These are phyloP conservation scores for Drosophila albomicans DNA, from an alignment of 1,140 invertebrate species.

Conservation along the genomic window DNA sequence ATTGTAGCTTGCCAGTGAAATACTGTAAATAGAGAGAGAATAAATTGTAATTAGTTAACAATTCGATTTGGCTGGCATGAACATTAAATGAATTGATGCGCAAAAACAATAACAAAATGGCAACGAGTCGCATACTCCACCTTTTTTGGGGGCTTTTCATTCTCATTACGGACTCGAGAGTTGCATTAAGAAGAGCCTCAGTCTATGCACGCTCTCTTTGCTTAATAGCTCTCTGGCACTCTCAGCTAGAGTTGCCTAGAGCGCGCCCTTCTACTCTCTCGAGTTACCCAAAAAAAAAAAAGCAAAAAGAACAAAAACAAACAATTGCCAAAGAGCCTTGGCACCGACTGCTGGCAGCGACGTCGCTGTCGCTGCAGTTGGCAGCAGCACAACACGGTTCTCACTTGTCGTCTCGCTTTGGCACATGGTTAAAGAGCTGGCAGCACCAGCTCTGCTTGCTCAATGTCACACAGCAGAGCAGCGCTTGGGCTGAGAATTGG, in stretches of 20 bases:
- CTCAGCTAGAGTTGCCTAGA: background rate
- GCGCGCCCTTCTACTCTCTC: constrained; percentile 23
- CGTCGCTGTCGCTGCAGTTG: constrained; percentile 27
- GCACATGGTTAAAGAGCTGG: constrained; percentile 17
- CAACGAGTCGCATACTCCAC: background rate
- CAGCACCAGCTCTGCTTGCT: constrained; percentile 39
- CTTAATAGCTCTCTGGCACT: background rate
- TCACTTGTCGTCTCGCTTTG: constrained; percentile 38
- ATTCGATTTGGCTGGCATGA: background rate
- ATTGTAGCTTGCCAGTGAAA: constrained; percentile 99
- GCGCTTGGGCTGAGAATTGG: constrained; percentile 61
- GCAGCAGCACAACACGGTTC: constrained; percentile 36
- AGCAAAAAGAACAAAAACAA: constrained; percentile 68
- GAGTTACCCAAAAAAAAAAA: constrained; percentile 46
- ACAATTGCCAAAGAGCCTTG: constrained; percentile 78
- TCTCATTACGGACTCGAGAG: constrained; percentile 6
- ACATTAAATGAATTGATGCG: constrained; percentile 4
- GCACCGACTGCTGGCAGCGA: constrained; percentile 71
- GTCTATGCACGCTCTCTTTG: constrained; percentile 31
- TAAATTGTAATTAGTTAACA: background rate
- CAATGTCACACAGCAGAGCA: constrained; percentile 44
- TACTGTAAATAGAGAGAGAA: constrained; percentile 89
- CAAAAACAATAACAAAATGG: constrained; percentile 6
- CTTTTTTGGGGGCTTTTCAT: background rate
- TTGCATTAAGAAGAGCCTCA: constrained; percentile 5